phyloP scores from a whole-genome alignment of 2,797 vertebrate genomes.

The Tinamus major region DNA sequence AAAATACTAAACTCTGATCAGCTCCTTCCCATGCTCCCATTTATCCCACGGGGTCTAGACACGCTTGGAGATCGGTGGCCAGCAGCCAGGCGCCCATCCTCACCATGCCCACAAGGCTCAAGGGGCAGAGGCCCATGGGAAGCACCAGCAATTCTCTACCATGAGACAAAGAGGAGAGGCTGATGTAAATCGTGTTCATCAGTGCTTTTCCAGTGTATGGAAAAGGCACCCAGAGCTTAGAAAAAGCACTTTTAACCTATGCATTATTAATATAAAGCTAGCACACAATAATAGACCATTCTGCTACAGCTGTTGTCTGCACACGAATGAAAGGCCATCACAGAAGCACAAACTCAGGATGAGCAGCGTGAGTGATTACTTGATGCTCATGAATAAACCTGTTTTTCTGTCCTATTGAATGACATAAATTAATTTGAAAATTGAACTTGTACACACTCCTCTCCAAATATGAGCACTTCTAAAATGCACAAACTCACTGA shows the following conservation, averaged over 20 bases:
- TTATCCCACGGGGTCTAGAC: neutral
- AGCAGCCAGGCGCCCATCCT: neutral
- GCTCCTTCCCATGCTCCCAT: neutral
- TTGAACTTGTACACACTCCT: neutral
- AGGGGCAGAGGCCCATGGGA: neutral
- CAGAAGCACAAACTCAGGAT: conserved; percentile 7
- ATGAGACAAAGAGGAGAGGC: neutral
- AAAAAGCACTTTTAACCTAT: conserved; percentile 31
- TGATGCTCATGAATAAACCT: conserved; percentile 58
- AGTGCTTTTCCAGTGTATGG: neutral
- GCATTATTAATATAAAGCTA: conserved; percentile 57
- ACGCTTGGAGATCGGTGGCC: neutral
- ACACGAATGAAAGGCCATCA: neutral
- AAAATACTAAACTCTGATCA: neutral
- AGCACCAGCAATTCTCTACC: neutral
- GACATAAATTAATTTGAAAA: neutral
- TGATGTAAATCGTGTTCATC: neutral
- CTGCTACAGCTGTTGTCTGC: neutral
- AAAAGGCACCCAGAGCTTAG: neutral
- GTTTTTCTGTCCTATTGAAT: neutral
- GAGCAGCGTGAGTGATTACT: conserved; percentile 28
- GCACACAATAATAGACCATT: conserved; percentile 16
- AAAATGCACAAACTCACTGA: neutral
- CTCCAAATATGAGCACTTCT: neutral
- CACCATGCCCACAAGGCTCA: neutral